Evolutionary conservation across 2,797 vertebrate genomes (phyloP).

Genomic region (Pipistrellus nathusii): DNA sequence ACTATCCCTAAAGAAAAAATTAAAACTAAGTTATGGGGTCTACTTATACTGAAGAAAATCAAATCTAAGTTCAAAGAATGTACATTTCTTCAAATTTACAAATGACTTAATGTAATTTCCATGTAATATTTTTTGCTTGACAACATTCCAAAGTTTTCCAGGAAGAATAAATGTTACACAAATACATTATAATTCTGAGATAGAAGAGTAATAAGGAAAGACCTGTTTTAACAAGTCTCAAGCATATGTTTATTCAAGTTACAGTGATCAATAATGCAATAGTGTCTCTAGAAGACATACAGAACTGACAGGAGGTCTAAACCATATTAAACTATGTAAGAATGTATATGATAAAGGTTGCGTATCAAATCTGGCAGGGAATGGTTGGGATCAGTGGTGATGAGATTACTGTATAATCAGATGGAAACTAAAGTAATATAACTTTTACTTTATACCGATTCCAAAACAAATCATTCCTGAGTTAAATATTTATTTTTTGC

Average conservation of each 20-base stretch:
- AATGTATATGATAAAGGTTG: background rate
- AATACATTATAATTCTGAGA: background rate
- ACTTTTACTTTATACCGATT: background rate
- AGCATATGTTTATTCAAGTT: background rate
- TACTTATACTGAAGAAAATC: slow-evolving; percentile 12
- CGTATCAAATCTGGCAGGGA: background rate
- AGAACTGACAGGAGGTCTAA: background rate
- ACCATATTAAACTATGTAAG: background rate
- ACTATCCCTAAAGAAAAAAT: background rate
- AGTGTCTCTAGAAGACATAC: background rate
- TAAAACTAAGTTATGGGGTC: background rate
- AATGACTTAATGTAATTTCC: background rate
- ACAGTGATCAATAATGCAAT: background rate
- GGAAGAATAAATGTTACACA: background rate
- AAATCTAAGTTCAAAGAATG: background rate
- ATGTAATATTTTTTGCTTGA: background rate
- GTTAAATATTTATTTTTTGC: background rate
- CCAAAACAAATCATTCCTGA: background rate
- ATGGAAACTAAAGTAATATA: background rate
- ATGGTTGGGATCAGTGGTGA: background rate
- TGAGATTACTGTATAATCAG: background rate
- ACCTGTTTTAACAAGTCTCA: background rate
- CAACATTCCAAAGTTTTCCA: background rate
- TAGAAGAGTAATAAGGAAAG: background rate
- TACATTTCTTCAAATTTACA: background rate